Evolutionary conservation across 2,113 vertebrate species (phyloP).

Genomic region (Sphyrna mokarran): DNA sequence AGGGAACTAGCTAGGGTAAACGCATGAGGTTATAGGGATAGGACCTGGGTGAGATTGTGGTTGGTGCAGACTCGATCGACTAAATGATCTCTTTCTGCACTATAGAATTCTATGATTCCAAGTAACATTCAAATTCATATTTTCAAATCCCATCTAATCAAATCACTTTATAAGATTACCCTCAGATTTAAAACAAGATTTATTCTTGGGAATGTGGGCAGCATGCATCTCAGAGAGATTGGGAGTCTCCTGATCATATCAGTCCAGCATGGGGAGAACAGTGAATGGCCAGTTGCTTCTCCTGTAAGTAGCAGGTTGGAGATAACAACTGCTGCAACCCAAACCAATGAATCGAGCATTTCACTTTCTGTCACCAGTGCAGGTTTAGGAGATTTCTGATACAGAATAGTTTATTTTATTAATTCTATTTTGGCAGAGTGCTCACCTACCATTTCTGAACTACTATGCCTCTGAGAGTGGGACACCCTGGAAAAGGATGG

Average conservation of each 20-base stretch:
- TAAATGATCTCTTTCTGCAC: too few relatives aligned
- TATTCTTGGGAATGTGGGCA: not conserved
- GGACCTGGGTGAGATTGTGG: too few relatives aligned
- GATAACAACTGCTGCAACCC: not conserved
- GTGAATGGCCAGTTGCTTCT: not conserved
- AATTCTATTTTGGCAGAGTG: not conserved
- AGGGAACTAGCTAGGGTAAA: too few relatives aligned
- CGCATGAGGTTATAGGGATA: too few relatives aligned
- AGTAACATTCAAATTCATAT: not conserved
- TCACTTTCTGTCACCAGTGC: not conserved
- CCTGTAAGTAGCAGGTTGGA: not conserved
- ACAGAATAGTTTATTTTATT: not conserved
- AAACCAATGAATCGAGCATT: not conserved
- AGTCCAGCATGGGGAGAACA: not conserved
- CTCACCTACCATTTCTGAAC: not conserved
- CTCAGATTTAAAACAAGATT: not conserved
- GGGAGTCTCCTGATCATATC: not conserved
- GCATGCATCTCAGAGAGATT: not conserved
- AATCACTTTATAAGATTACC: not conserved
- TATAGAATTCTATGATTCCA: not conserved
- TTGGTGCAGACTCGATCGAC: too few relatives aligned
- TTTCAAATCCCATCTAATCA: not conserved
- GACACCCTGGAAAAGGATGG: not conserved
- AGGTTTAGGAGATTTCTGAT: not conserved
- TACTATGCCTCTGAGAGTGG: not conserved